These are phyloP conservation scores for Melipona quadrifasciata DNA, from an alignment of 1,140 invertebrate genomes.

Conservation along the genomic window DNA sequence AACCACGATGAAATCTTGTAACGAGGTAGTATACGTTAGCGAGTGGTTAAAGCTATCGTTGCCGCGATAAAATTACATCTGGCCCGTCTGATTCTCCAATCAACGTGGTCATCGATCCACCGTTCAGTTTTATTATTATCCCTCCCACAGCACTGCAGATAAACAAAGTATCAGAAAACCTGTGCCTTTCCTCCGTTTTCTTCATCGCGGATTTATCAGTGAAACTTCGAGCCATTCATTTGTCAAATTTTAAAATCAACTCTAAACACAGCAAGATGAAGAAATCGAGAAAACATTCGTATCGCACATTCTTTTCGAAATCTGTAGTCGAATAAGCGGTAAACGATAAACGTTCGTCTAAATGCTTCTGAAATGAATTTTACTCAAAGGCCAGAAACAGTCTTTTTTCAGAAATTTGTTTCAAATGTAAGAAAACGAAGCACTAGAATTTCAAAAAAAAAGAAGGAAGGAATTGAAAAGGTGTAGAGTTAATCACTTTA, in stretches of 20 bases:
- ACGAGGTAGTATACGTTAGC: not conserved
- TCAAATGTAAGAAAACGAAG: too few species aligned
- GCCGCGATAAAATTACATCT: not conserved
- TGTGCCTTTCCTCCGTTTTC: not conserved
- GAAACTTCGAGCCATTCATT: not conserved
- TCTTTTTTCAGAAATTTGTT: too few species aligned
- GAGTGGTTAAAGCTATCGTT: not conserved
- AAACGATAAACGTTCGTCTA: too few species aligned
- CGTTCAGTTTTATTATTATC: not conserved
- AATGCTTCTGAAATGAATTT: too few species aligned
- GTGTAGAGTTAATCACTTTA: not conserved
- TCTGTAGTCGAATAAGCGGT: too few species aligned
- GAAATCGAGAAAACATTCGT: too few species aligned
- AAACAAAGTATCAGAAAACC: not conserved
- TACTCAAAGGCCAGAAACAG: too few species aligned
- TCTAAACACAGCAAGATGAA: too few species aligned
- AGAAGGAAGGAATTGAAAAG: too few species aligned
- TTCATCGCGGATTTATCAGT: not conserved
- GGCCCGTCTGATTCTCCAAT: slow-evolving; percentile 9
- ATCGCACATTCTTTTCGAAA: too few species aligned
- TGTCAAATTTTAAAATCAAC: too few species aligned
- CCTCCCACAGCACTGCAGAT: not conserved
- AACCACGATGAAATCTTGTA: not conserved
- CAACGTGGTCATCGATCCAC: not conserved
- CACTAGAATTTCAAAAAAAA: too few species aligned